Percentiles rank a stretch among this genome's conserved stretches.
These are phyloP conservation scores for Ursus arctos DNA, from an alignment of 2,113 vertebrate species.

Conservation along the genomic window DNA sequence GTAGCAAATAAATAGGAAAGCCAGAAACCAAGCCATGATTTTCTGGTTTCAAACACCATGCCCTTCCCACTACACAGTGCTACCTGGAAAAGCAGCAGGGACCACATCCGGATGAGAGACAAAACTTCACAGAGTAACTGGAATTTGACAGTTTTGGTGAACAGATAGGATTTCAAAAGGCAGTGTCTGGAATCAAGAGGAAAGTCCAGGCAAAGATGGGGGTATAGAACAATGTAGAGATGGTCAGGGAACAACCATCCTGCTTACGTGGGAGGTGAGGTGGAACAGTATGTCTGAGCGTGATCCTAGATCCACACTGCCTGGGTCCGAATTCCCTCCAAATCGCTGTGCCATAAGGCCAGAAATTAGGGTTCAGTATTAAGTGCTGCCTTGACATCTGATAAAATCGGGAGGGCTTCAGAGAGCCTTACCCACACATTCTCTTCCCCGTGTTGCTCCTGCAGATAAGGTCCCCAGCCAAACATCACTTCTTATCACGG, in stretches of 20 bases:
- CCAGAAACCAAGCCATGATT: too few species aligned
- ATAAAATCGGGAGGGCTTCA: not conserved
- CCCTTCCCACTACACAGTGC: fast-evolving
- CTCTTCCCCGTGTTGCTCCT: not conserved
- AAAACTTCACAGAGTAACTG: not conserved
- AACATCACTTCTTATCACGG: not conserved
- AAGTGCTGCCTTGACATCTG: not conserved
- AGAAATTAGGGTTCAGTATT: not conserved
- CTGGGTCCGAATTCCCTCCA: not conserved
- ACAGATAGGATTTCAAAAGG: not conserved
- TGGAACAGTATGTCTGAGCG: not conserved
- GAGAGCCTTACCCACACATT: not conserved
- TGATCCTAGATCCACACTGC: not conserved
- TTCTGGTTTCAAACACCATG: not conserved
- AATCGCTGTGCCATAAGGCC: not conserved
- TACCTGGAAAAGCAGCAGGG: too few species aligned
- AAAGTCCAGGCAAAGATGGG: not conserved
- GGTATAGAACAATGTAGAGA: too few species aligned
- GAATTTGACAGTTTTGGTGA: not conserved
- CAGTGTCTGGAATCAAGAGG: not conserved
- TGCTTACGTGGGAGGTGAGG: too few species aligned
- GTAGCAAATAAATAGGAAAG: not conserved
- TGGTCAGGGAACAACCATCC: not conserved
- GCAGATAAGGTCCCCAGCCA: not conserved
- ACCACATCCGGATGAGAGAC: fast-evolving